These are phyloP conservation scores for Willowsia nigromaculata DNA, from an alignment of 2,888 invertebrate genomes.

Conservation along the genomic window DNA sequence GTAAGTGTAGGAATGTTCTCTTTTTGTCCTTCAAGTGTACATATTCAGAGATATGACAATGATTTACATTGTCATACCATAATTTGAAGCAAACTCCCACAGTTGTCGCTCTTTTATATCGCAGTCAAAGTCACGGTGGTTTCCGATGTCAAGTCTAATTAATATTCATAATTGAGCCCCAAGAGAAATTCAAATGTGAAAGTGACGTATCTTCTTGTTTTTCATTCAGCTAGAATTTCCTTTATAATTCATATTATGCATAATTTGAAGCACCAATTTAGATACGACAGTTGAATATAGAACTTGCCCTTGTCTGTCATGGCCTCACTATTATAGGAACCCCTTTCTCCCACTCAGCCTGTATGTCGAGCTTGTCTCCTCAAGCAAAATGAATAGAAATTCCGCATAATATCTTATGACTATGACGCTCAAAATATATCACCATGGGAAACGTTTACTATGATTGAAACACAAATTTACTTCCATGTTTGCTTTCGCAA, in stretches of 20 bases:
- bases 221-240: background rate
- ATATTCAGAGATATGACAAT: no score
- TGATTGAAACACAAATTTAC: no score
- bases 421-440: no score
- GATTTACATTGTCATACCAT: no score
- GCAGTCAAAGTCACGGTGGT: background rate
- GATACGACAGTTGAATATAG: no score
- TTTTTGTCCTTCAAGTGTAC: no score
- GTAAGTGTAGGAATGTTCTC: no score
- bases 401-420: no score
- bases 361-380: no score
- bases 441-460: no score
- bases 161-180: conserved; percentile 54
- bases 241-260: background rate
- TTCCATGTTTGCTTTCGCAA: no score
- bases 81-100: background rate
- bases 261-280: background rate
- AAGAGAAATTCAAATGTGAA: conserved; percentile 30
- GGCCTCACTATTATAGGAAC: background rate
- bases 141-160: conserved; percentile 50
- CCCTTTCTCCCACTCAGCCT: background rate
- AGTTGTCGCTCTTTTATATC: background rate
- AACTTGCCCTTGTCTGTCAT: background rate
- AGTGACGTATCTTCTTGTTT: background rate
- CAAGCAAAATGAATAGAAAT: no score